Evolutionary conservation across 2,113 vertebrate genomes (phyloP), one percentile per base, ranked within the genome.

Genomic region (Pimephales promelas): DNA sequence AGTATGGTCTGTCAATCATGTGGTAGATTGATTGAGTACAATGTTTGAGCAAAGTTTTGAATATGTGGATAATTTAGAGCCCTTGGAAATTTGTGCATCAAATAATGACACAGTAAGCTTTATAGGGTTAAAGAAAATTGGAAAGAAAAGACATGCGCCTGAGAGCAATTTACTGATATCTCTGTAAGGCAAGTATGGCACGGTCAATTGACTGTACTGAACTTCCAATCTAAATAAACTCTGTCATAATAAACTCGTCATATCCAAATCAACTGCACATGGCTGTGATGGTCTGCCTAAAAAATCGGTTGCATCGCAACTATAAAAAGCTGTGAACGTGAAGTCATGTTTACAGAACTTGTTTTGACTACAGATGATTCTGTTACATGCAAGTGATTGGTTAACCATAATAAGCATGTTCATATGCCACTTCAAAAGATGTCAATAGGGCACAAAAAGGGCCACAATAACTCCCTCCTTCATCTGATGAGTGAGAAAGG

Each of bases 401-500:
- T 77, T 74, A 64, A 83, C 85, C 85, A 81, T 68, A 85, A 85
- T 85, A 85, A 68, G 84, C 81, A 79, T 78, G 73, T 57, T 72
- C 81, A 52, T 34, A 40, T 47, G 54, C 75, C 73, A 83, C 84
- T 79, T 84, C 59, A 81, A 84, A 75, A 66, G 40, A 52, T 84
- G 83, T 59, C 70, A 64, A 66, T 36, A 64, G 10, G 36, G 40
- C 0, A 2, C 56, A 40, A 61, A 49, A 78, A 13, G 56, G 14
- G 13, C 57, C 76, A 45, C 36, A 62, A 47, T 28, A 62, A 79
- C 26, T 31, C 24, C 45, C n/a, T 36, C 13, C 56, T 54, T 28
- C 71, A 82, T 56, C 11, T 81, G 28, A 70, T 24, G 28, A 54
- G 7, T 34, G 62, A 40, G 6, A 13, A 49, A 36, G 59, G 16